Percentiles rank a stretch among this genome's conserved stretches.
These are phyloP conservation scores for Pollachius pollachius DNA, from an alignment of 2,113 vertebrate genomes.

Conservation along the genomic window DNA sequence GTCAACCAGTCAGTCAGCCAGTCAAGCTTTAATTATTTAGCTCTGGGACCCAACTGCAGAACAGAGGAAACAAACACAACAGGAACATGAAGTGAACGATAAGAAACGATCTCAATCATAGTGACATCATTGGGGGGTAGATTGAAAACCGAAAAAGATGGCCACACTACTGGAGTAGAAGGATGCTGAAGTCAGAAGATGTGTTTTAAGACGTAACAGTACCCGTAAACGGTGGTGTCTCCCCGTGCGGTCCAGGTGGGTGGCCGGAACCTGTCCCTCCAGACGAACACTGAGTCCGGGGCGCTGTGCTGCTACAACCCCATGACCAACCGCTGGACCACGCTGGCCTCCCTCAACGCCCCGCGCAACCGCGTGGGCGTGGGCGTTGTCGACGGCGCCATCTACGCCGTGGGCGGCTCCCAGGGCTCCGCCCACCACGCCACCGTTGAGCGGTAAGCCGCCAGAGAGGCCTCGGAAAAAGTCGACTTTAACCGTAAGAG, in stretches of 20 bases:
- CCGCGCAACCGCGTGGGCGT: conserved; percentile 80
- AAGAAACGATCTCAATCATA: too few species aligned
- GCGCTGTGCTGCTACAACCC: conserved; percentile 80
- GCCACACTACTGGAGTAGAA: too few species aligned
- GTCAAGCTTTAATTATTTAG: too few species aligned
- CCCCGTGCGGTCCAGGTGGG: conserved; percentile 54
- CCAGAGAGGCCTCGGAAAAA: not conserved
- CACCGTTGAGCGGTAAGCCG: conserved; percentile 76
- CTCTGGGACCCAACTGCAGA: too few species aligned
- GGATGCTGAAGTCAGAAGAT: too few species aligned
- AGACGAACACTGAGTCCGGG: conserved; percentile 71
- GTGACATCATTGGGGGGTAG: too few species aligned
- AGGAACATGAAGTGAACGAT: too few species aligned
- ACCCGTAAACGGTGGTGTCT: too few species aligned
- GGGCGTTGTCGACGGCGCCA: conserved; percentile 74
- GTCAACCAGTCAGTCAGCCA: not conserved
- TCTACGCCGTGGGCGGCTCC: conserved; percentile 79
- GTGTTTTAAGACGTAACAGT: too few species aligned
- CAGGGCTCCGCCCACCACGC: conserved; percentile 73
- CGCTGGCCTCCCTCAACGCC: conserved; percentile 66
- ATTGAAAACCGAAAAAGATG: too few species aligned
- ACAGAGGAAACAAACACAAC: too few species aligned
- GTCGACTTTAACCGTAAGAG: not conserved
- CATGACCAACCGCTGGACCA: conserved; percentile 81
- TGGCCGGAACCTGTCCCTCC: conserved; percentile 74